Evolutionary conservation across 2,888 invertebrate species (phyloP).

Genomic region (Chrysolina haemoptera): DNA sequence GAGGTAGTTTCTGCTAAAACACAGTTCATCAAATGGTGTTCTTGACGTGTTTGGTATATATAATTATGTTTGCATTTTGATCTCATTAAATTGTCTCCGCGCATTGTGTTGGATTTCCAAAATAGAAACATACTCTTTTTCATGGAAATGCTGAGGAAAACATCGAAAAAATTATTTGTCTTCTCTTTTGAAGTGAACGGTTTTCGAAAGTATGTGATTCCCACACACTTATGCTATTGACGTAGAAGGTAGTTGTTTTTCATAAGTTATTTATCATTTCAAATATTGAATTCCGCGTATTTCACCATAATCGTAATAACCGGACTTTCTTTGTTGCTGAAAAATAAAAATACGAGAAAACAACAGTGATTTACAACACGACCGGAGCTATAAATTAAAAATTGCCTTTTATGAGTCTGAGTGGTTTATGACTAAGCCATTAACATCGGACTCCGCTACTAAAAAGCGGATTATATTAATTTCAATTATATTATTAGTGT

Average conservation of each 20-base stretch:
- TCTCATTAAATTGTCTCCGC: too few relatives aligned
- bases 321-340: constrained; percentile 20
- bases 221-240: too few relatives aligned
- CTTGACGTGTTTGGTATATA: too few relatives aligned
- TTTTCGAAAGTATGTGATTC: too few relatives aligned
- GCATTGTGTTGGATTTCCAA: too few relatives aligned
- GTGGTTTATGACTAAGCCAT: constrained; percentile 3
- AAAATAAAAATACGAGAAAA: constrained; percentile 17
- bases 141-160: too few relatives aligned
- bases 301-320: constrained; percentile 2
- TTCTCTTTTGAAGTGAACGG: too few relatives aligned
- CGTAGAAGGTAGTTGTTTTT: neutral
- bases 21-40: too few relatives aligned
- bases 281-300: neutral
- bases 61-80: too few relatives aligned
- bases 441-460: constrained; percentile 12
- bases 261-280: neutral
- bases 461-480: constrained; percentile 10
- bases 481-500: constrained; percentile 13
- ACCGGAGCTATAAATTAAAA: constrained; percentile 15
- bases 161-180: too few relatives aligned
- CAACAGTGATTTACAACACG: constrained; percentile 21
- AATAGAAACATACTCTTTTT: too few relatives aligned
- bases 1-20: too few relatives aligned
- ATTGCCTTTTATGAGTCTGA: constrained; percentile 13